Base-by-base conservation (phyloP, 2,888 invertebrate genomes). In the Graphium colonna region DNA sequence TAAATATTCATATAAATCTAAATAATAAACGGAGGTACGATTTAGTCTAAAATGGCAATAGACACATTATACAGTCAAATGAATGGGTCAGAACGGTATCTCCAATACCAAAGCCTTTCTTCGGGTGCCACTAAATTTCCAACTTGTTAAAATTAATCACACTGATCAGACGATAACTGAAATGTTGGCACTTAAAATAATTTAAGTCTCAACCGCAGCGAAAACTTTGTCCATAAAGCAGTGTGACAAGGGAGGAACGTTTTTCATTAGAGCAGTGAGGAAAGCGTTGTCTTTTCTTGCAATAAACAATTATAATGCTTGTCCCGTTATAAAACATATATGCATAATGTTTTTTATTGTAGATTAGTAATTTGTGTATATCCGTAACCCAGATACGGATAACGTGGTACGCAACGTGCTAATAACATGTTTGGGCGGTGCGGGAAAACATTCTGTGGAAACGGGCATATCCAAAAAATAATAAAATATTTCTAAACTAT, bases 261-360 rank as follows among this genome's bases (percentile, higher is more conserved):
- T 54, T 54, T 54, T 49, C 54, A 54, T 49, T 50, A 49, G 28
- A 40, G 40, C 21, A 9, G 48, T 12, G 45, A 39, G 40, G 45
- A 49, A 49, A 44, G 18, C 44, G 54, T 16, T 39, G 40, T 43
- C 38, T n/a, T n/a, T n/a, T n/a, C n/a, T 10, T 15, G 43, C 47
- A 36, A 44, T 44, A 48, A 55, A 55, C 55, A 55, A 55, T 55
- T 55, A 55, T 51, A 40, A 51, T 51, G 39, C 18, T 38, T 44
- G 55, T 49, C 39, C 40, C 31, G 44, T 39, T 33, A 5, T 45
- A 10, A 10, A n/a, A n/a, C n/a, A n/a, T n/a, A n/a, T n/a, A n/a
- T n/a, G n/a, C n/a, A n/a, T n/a, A n/a, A n/a, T n/a, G n/a, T n/a
- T n/a, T n/a, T n/a, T n/a, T n/a, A n/a, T n/a, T n/a, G n/a, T n/a